These are phyloP conservation scores for Kryptopterus vitreolus DNA, from an alignment of 2,797 vertebrate species.

Conservation along the genomic window DNA sequence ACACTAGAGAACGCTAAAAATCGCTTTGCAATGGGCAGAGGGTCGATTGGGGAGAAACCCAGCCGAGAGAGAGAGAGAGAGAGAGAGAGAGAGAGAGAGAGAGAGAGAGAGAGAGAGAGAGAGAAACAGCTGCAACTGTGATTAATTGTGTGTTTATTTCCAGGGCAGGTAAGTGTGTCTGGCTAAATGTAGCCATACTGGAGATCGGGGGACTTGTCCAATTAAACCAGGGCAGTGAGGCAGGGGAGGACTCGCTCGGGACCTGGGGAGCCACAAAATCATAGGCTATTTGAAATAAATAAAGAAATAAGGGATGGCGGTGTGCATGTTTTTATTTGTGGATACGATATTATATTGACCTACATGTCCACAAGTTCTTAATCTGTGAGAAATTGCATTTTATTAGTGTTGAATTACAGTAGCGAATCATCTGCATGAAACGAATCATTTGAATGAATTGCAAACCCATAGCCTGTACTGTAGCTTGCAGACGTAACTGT, in stretches of 20 bases:
- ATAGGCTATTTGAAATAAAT: neutral
- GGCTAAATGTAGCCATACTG: conserved; percentile 44
- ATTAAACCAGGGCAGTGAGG: conserved; percentile 47
- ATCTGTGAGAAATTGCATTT: neutral
- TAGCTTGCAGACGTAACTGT: too few species aligned
- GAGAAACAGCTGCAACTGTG: conserved; percentile 44
- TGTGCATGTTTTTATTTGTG: neutral
- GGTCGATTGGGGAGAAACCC: conserved; percentile 16
- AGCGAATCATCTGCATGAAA: neutral
- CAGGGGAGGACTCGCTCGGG: conserved; percentile 29
- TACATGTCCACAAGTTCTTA: neutral
- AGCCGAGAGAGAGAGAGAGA: too few species aligned
- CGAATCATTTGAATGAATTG: neutral
- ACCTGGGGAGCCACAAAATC: conserved; percentile 21
- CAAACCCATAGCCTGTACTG: neutral
- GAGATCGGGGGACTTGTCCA: conserved; percentile 34
- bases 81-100: too few species aligned
- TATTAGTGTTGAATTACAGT: neutral
- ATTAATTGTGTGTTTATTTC: conserved; percentile 58
- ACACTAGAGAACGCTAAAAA: neutral
- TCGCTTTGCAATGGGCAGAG: neutral
- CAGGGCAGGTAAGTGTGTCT: conserved; percentile 25
- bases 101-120: too few species aligned
- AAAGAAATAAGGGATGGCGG: too few species aligned
- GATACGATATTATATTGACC: neutral